Evolutionary conservation across 2,888 invertebrate species (phyloP).

Genomic region (Parapristionchus giblindavisi): DNA sequence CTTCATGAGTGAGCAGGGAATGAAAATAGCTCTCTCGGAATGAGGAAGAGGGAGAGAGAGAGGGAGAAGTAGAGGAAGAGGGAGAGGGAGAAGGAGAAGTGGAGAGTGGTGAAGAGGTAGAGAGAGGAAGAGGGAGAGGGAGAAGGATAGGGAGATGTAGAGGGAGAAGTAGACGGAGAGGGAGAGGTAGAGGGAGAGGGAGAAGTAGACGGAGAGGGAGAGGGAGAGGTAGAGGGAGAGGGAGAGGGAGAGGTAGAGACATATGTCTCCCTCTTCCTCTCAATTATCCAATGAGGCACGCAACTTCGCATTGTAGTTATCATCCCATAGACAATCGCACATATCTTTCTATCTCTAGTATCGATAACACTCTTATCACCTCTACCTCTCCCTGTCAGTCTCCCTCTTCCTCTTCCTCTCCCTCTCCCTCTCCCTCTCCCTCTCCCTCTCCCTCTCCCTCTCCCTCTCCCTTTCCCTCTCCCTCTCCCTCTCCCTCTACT

Average conservation of each 20-base stretch:
- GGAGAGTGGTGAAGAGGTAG: neutral
- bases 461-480: neutral
- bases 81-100: neutral
- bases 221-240: neutral
- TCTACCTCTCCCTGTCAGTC: neutral
- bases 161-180: neutral
- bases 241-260: neutral
- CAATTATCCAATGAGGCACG: too few relatives aligned
- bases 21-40: neutral
- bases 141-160: neutral
- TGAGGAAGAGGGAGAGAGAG: neutral
- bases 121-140: neutral
- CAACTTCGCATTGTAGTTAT: constrained; percentile 15
- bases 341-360: constrained; percentile 7
- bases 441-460: constrained; percentile 8
- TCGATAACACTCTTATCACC: neutral
- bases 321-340: neutral
- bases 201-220: neutral
- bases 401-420: constrained; percentile 10
- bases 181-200: neutral
- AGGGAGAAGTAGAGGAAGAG: neutral
- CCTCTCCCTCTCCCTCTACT: constrained; percentile 1
- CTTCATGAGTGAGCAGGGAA: constrained; percentile 2
- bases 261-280: neutral
- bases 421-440: constrained; percentile 14